Base-by-base conservation (phyloP, 2,797 vertebrate species). In the Momotus momota region DNA sequence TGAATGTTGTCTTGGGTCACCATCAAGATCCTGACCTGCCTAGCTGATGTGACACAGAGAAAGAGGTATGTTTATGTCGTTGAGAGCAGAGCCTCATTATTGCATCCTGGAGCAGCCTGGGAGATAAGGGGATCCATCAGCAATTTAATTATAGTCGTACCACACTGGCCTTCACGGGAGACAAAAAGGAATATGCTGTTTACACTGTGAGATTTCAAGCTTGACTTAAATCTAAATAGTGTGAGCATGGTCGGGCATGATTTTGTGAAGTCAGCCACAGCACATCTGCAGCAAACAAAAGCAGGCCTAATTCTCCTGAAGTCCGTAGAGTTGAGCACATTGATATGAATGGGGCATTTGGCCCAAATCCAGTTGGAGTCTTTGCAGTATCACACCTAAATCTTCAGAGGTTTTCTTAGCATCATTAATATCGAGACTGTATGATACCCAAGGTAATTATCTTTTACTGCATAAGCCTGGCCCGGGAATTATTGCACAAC, bases 361-460 rank as follows among this genome's bases (percentile, higher is more conserved):
- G 86, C 86, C 45, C 40, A 46, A 73, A 74, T 84, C 78, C 93
- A 95, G 20, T 23, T 90, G 94, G 33, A 92, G 31, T 18, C 77
- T 70, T 91, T 91, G 78, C 88, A 74, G 21, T 71, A 14, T 85
- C 81, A 79, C 86, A 93, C 83, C 67, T 43, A 83, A 91, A 86
- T 91, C 93, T 94, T 90, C 45, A 49, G 89, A 88, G 73, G 31
- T 62, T 94, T 95, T 84, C 77, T 69, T 55, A 57, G 43, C 33
- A 52, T 93, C 57, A 1, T 93, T 95, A 93, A 64, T 92, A 82
- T 23, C 33, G 49, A 93, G 78, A 38, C 67, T 82, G 19, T 90
- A 29, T 82, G 55, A 46, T 93, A 86, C 88, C 88, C 90, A 85
- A 85, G 52, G 74, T 86, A 94, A 94, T 97, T 94, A 95, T 64